Evolutionary conservation across 1,140 invertebrate species (phyloP).

Genomic region (Drosophila parabipectinata): DNA sequence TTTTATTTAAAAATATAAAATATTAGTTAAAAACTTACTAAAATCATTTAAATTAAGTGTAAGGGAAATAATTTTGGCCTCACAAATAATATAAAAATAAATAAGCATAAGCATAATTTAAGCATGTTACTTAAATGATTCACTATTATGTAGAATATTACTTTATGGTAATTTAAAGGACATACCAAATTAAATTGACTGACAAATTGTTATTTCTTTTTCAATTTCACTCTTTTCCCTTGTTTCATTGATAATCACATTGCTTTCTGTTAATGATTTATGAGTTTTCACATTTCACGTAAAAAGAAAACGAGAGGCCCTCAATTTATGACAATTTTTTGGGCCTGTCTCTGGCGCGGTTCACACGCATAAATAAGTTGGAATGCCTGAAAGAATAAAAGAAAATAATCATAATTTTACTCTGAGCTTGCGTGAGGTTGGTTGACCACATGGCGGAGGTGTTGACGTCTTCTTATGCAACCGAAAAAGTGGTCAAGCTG

Average conservation of each 20-base stretch:
- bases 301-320: conserved; percentile 21
- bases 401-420: conserved; percentile 16
- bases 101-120: no score
- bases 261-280: conserved; percentile 19
- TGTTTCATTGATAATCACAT: conserved; percentile 23
- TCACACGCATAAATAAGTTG: conserved; percentile 75
- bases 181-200: background rate
- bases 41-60: no score
- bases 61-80: no score
- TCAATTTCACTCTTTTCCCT: background rate
- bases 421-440: conserved; percentile 56
- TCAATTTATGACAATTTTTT: conserved; percentile 55
- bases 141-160: no score
- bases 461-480: conserved; percentile 50
- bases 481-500: conserved; percentile 1
- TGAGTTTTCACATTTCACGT: conserved; percentile 44
- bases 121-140: no score
- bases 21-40: no score
- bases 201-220: background rate
- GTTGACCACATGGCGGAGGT: conserved; percentile 17
- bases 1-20: no score
- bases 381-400: conserved; percentile 55
- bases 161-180: background rate
- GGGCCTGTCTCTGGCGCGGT: conserved; percentile 24
- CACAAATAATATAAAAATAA: no score